phyloP scores from a whole-genome alignment of 2,888 invertebrate genomes.

The Pammene fasciana region DNA sequence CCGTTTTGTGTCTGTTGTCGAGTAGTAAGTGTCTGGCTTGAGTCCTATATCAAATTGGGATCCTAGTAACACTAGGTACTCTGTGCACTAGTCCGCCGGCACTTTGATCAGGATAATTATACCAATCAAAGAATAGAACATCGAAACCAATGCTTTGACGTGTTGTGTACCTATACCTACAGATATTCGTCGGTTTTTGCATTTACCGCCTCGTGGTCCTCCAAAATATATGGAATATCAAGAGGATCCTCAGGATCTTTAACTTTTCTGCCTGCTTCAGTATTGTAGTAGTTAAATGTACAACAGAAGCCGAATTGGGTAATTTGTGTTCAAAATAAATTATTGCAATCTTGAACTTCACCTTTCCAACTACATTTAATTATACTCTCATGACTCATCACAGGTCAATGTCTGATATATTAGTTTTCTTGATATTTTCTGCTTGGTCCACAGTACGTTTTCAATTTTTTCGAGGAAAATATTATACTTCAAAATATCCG shows the following conservation, averaged over 20 bases:
- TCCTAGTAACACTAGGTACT: slow-evolving; percentile 19
- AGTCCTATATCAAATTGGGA: slow-evolving; percentile 25
- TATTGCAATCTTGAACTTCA: slow-evolving; percentile 7
- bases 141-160: slow-evolving; percentile 33
- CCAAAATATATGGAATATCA: slow-evolving; percentile 9
- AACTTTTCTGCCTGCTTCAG: slow-evolving; percentile 34
- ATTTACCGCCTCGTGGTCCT: slow-evolving; percentile 17
- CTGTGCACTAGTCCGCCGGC: slow-evolving; percentile 38
- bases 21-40: slow-evolving; percentile 25
- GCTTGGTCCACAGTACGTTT: background rate
- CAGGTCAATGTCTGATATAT: slow-evolving; percentile 31
- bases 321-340: slow-evolving; percentile 22
- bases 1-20: slow-evolving; percentile 19
- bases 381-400: slow-evolving; percentile 34
- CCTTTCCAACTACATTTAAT: slow-evolving; percentile 32
- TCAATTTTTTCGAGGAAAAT: slow-evolving; percentile 29
- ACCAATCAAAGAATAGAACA: slow-evolving; percentile 33
- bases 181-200: slow-evolving; percentile 37
- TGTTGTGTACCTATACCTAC: too few relatives aligned
- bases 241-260: slow-evolving; percentile 22
- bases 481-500: slow-evolving; percentile 18
- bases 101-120: slow-evolving; percentile 40
- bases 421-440: slow-evolving; percentile 10
- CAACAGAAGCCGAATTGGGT: slow-evolving; percentile 38
- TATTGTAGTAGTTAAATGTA: slow-evolving; percentile 37